Evolutionary conservation across 64 coral and sea anemone genomes (phyloP).

Genomic region (Anthopleura sola): DNA sequence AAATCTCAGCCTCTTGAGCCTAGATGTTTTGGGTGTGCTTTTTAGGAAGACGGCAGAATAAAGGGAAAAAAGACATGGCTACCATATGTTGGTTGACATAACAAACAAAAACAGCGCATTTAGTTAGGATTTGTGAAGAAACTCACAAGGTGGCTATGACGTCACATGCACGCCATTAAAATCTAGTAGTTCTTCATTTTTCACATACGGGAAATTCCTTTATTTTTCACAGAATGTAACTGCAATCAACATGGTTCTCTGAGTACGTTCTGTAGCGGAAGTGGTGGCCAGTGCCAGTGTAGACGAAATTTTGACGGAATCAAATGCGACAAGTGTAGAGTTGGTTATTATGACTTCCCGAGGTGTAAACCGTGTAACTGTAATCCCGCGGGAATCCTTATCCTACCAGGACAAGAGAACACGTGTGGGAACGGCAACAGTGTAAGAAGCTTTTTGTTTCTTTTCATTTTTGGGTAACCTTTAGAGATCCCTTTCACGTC

Average conservation of each 20-base stretch:
- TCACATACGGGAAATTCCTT: background rate
- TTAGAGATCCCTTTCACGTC: too few relatives aligned
- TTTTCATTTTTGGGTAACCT: background rate
- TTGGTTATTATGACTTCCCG: conserved; percentile 89
- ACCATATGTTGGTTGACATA: too few relatives aligned
- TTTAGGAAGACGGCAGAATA: too few relatives aligned
- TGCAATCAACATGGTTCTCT: conserved; percentile 78
- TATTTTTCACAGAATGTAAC: conserved; percentile 52
- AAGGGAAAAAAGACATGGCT: too few relatives aligned
- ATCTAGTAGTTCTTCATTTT: background rate
- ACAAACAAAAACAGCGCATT: too few relatives aligned
- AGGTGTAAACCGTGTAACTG: conserved; percentile 80
- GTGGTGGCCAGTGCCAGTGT: conserved; percentile 91
- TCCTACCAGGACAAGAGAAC: conserved; percentile 52
- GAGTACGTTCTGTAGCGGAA: conserved; percentile 73
- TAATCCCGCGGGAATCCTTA: conserved; percentile 75
- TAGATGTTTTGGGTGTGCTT: too few relatives aligned
- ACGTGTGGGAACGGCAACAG: conserved; percentile 44
- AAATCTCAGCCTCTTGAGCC: too few relatives aligned
- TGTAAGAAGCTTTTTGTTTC: conserved; percentile 18
- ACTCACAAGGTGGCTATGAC: too few relatives aligned
- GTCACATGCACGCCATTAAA: too few relatives aligned
- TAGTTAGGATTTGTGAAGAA: too few relatives aligned
- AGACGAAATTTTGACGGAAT: conserved; percentile 61
- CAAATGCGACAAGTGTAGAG: conserved; percentile 80